Evolutionary conservation across 2,888 invertebrate species (phyloP).

Genomic region (Trichogramma evanescens): DNA sequence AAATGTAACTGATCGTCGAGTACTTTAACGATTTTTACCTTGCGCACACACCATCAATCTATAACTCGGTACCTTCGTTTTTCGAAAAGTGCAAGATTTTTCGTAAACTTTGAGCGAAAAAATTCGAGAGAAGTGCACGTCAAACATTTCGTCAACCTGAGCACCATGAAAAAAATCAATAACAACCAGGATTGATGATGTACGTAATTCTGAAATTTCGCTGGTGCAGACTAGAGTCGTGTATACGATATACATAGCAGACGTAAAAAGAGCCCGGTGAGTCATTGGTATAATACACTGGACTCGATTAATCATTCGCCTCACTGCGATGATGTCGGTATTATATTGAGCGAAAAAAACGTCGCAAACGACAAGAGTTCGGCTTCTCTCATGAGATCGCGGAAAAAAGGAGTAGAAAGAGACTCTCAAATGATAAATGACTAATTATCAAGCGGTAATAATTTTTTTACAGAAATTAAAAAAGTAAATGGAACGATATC

Average conservation of each 20-base stretch:
- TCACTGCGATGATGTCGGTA: constrained; percentile 5
- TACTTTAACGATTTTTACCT: too few species aligned
- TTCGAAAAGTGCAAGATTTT: too few species aligned
- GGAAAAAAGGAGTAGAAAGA: constrained; percentile 13
- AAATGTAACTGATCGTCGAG: too few species aligned
- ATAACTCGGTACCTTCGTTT: too few species aligned
- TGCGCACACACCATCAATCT: too few species aligned
- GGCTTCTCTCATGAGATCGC: constrained; percentile 6
- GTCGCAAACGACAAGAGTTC: constrained; percentile 5
- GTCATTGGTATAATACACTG: constrained; percentile 8
- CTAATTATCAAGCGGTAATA: constrained; percentile 10
- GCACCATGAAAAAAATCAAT: constrained; percentile 13
- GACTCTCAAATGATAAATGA: constrained; percentile 14
- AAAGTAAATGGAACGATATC: not conserved
- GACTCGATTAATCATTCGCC: constrained; percentile 22
- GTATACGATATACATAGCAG: not conserved
- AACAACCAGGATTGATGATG: constrained; percentile 22
- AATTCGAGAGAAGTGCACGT: not conserved
- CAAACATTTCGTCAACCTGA: not conserved
- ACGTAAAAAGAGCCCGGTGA: constrained; percentile 8
- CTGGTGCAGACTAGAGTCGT: constrained; percentile 13
- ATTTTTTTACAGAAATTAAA: not conserved
- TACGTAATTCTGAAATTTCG: constrained; percentile 6
- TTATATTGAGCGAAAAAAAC: constrained; percentile 15
- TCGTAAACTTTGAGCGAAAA: not conserved